A percentile compares a stretch with the other conserved stretches of the same genome.
These are phyloP conservation scores for Orchesellides sinensis DNA, from an alignment of 2,888 invertebrate genomes.

Conservation along the genomic window DNA sequence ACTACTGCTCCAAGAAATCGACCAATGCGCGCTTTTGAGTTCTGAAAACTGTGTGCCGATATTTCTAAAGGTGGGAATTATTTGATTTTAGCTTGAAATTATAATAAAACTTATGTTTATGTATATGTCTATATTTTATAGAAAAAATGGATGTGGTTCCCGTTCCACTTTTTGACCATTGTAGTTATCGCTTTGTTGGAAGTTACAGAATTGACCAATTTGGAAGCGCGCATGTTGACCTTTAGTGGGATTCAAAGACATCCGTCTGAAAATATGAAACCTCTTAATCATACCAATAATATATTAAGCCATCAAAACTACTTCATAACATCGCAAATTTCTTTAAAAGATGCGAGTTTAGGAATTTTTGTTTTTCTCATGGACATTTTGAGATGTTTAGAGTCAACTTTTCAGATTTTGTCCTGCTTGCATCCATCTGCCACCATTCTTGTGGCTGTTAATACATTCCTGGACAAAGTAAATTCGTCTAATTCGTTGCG, in stretches of 20 bases:
- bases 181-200: slow-evolving; percentile 10
- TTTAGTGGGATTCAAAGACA: too few relatives aligned
- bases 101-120: neutral
- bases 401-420: neutral
- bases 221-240: too few relatives aligned
- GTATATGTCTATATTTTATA: neutral
- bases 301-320: too few relatives aligned
- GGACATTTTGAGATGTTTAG: slow-evolving; percentile 2
- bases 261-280: too few relatives aligned
- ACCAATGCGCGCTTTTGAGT: neutral
- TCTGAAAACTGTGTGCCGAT: neutral
- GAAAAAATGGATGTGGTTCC: slow-evolving; percentile 39
- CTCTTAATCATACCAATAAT: too few relatives aligned
- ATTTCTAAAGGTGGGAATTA: neutral
- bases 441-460: neutral
- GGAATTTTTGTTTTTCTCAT: slow-evolving; percentile 11
- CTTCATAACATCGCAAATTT: too few relatives aligned
- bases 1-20: neutral
- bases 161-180: slow-evolving; percentile 10
- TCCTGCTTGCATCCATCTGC: slow-evolving; percentile 23
- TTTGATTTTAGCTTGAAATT: too few relatives aligned
- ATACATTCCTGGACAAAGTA: too few relatives aligned
- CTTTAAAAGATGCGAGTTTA: neutral
- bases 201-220: neutral
- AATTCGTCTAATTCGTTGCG: too few relatives aligned